Base-by-base conservation (phyloP, 2,888 invertebrate genomes). In the Eremobia ochroleuca region DNA sequence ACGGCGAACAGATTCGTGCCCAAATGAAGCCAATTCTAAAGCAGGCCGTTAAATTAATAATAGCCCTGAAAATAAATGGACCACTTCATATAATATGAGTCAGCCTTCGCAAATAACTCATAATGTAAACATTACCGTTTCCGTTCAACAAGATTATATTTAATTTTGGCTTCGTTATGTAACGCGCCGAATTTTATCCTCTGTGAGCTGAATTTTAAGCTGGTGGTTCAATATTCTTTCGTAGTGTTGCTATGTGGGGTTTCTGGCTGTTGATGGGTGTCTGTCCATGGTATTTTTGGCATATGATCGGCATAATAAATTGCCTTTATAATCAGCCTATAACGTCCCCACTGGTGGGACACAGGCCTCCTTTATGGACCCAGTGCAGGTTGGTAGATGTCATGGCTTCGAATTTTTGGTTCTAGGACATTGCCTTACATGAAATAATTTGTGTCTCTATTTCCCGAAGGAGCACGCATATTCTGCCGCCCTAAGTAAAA, bases 101-200 rank as follows among this genome's bases (percentile, higher is more conserved):
- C 81, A 84, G 71, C 11, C 15, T 31, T 74, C 62, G 83, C 74
- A 77, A 84, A 84, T 84, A 83, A 81, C 81, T 70, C 61, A 0
- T 61, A 77, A 77, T 66, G 61, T 84, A 84, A 83, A 84, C 83
- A 83, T 55, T 64, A 34, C 52, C 40, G 85, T 77, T 84, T 81
- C 81, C 81, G 77, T 81, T 84, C 11, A 28, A 28, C 58, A 40
- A 70, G 68, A 65, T 77, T 80, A 61, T 74, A 52, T 64, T 67
- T 70, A 77, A 76, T 62, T 75, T 75, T 73, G 69, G 58, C 34
- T 58, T 15, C 8, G 59, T 84, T 84, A 84, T 77, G 71, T 49
- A 74, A 81, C 31, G 52, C 59, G 66, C 13, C 15, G 21, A 43
- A 49, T 15, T 61, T 31, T 25, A 28, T 34, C 21, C 5, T 13